phyloP scores from a whole-genome alignment of 2,888 invertebrate species.

The Volucella zonaria region DNA sequence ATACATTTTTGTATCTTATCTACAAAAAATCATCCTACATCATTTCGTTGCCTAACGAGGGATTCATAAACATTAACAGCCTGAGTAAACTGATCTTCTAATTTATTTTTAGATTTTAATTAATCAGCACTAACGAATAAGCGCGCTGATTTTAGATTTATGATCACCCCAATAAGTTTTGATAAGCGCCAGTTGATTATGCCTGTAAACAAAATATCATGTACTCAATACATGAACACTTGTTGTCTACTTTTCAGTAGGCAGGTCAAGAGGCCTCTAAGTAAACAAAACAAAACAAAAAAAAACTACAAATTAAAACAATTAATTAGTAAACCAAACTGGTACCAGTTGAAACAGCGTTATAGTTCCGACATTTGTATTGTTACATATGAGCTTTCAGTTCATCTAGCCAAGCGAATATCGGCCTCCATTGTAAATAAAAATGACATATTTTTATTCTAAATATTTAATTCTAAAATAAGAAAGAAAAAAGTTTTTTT shows the following conservation, averaged over 20 bases:
- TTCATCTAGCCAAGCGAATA: no score
- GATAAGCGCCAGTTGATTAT: conserved; percentile 28
- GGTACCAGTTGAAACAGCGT: neutral
- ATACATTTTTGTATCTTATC: no score
- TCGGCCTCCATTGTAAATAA: no score
- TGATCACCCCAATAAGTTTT: neutral
- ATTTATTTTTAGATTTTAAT: conserved; percentile 1
- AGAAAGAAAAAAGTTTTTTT: conserved; percentile 3
- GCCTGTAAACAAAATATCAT: conserved; percentile 56
- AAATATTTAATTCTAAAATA: neutral
- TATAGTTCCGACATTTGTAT: neutral
- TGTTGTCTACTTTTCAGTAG: conserved; percentile 29
- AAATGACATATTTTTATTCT: no score
- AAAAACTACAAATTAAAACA: neutral
- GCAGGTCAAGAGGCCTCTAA: conserved; percentile 25
- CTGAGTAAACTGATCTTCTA: neutral
- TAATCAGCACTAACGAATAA: neutral
- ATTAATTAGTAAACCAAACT: neutral
- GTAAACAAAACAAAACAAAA: no score
- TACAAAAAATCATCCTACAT: no score
- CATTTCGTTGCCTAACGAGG: no score
- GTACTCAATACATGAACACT: conserved; percentile 48
- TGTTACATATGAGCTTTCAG: no score
- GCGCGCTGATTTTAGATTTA: neutral
- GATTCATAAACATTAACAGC: no score